phyloP scores from a whole-genome alignment of 2,888 invertebrate species.

The Margaritifera margaritifera region DNA sequence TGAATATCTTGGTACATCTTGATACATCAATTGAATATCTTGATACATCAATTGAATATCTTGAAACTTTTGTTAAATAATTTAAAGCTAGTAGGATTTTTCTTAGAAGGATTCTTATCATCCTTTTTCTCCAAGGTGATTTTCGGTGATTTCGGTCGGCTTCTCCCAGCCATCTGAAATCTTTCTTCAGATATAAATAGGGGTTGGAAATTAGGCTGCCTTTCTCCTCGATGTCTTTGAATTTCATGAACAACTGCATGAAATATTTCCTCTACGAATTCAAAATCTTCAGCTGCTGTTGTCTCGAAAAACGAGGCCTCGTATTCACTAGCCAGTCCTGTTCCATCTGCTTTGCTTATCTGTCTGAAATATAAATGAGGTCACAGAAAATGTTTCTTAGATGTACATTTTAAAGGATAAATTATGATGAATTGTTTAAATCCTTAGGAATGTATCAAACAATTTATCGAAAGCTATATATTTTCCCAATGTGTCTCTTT shows the following conservation, averaged over 20 bases:
- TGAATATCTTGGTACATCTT: slow-evolving; percentile 68
- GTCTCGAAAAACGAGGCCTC: slow-evolving; percentile 71
- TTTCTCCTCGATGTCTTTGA: slow-evolving; percentile 64
- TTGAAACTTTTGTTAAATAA: slow-evolving; percentile 66
- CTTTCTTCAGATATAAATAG: slow-evolving; percentile 68
- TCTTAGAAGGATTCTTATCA: slow-evolving; percentile 54
- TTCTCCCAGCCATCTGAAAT: slow-evolving; percentile 31
- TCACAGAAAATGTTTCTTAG: too few species aligned
- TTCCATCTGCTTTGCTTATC: slow-evolving; percentile 65
- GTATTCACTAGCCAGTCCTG: slow-evolving; percentile 62
- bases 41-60: slow-evolving; percentile 57
- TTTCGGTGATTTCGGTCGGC: slow-evolving; percentile 59
- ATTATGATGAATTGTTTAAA: too few species aligned
- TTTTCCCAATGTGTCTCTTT: too few species aligned
- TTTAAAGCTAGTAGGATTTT: slow-evolving; percentile 58
- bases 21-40: slow-evolving; percentile 66
- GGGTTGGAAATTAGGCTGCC: slow-evolving; percentile 61
- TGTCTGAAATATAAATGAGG: slow-evolving; percentile 45
- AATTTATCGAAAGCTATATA: too few species aligned
- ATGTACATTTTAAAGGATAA: too few species aligned
- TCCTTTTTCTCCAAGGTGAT: slow-evolving; percentile 54
- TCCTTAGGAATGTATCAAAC: too few species aligned
- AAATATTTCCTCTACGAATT: slow-evolving; percentile 69
- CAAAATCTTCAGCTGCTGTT: slow-evolving; percentile 72
- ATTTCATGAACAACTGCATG: slow-evolving; percentile 67